phyloP scores from a whole-genome alignment of 2,797 vertebrate genomes.

The Dipus sagitta region DNA sequence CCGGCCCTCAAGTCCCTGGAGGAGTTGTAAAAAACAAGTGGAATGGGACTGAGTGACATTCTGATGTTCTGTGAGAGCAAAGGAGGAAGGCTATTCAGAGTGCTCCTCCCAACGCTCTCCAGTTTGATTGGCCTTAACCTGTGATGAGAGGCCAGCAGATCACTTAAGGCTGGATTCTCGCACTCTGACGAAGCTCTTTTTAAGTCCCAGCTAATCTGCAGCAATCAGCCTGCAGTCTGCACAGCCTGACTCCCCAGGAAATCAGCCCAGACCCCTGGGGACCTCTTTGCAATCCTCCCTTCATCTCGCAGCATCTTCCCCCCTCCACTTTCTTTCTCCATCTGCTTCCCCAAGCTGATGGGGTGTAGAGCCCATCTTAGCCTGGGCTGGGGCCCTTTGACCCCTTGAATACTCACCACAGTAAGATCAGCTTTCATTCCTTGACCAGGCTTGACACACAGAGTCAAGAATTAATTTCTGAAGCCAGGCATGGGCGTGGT shows the following conservation, averaged over 20 bases:
- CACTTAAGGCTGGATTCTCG: background rate
- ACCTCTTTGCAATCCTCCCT: background rate
- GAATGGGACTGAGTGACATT: constrained; percentile 24
- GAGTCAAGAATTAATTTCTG: background rate
- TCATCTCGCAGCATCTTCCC: background rate
- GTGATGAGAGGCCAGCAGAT: constrained; percentile 28
- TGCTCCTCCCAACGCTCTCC: background rate
- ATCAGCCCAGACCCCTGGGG: constrained; percentile 44
- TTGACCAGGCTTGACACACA: background rate
- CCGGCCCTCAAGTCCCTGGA: background rate
- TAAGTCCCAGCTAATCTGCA: constrained; percentile 35
- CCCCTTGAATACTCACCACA: background rate
- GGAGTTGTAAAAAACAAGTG: constrained; percentile 1
- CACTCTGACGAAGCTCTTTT: constrained; percentile 35
- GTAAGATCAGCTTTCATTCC: background rate
- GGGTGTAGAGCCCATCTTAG: background rate
- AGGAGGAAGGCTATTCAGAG: constrained; percentile 30
- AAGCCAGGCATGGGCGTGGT: too few species aligned
- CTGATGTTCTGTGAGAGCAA: background rate
- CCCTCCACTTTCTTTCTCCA: background rate
- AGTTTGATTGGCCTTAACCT: constrained; percentile 63
- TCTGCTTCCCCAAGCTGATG: background rate
- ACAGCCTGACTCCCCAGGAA: background rate
- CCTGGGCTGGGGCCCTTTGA: background rate
- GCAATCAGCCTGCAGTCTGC: constrained; percentile 62